Percentiles rank a stretch among this genome's conserved stretches.
phyloP scores from a whole-genome alignment of 2,797 vertebrate species.

The Hyperoplus immaculatus region DNA sequence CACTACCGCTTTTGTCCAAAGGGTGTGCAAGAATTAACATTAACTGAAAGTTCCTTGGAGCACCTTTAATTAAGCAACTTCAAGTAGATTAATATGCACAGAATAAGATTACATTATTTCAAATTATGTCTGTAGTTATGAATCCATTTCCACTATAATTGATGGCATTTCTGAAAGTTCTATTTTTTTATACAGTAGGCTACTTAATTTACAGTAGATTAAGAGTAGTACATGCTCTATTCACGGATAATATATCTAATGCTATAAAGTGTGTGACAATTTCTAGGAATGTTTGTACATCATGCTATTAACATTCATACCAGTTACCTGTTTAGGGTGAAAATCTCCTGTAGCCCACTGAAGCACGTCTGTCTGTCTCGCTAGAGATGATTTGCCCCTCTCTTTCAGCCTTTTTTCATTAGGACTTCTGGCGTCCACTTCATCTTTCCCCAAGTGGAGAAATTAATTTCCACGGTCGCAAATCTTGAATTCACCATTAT shows the following conservation, averaged over 20 bases:
- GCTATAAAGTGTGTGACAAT: background rate
- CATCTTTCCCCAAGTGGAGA: background rate
- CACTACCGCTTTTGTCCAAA: too few species aligned
- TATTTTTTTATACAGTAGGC: background rate
- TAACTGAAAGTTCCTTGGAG: too few species aligned
- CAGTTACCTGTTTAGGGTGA: background rate
- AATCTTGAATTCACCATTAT: conserved; percentile 22
- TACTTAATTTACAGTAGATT: background rate
- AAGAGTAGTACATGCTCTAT: background rate
- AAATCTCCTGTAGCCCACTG: background rate
- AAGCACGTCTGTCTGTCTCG: background rate
- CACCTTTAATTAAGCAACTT: background rate
- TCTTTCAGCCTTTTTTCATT: conserved; percentile 20
- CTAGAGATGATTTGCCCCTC: conserved; percentile 7
- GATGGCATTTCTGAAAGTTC: background rate
- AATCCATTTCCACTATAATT: background rate
- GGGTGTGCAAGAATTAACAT: too few species aligned
- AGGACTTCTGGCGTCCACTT: background rate
- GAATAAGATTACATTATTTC: conserved; percentile 2
- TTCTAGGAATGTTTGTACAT: background rate
- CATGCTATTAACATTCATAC: background rate
- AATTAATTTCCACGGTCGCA: conserved; percentile 24
- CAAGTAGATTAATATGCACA: background rate
- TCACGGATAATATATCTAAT: background rate
- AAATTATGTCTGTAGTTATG: background rate